phyloP scores from a whole-genome alignment of 2,113 vertebrate species.

The Daubentonia madagascariensis region DNA sequence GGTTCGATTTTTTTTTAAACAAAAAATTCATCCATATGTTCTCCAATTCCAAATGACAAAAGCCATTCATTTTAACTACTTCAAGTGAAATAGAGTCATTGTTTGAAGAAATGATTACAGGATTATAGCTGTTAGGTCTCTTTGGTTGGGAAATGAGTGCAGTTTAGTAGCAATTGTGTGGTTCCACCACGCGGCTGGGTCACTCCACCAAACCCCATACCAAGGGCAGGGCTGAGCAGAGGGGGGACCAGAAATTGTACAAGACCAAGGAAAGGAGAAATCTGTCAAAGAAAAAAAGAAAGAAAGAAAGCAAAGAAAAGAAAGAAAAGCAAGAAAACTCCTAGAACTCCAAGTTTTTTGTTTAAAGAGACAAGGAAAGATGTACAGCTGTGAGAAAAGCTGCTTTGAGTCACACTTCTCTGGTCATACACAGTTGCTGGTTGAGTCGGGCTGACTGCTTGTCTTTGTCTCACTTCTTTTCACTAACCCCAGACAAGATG shows the following conservation, averaged over 20 bases:
- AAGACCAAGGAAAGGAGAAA: not conserved
- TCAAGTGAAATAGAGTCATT: conserved; percentile 11
- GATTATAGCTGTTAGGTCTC: conserved; percentile 6
- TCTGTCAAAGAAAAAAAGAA: not conserved
- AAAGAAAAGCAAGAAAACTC: not conserved
- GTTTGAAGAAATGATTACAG: conserved; percentile 19
- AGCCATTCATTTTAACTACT: conserved; percentile 16
- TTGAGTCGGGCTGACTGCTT: not conserved
- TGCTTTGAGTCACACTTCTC: not conserved
- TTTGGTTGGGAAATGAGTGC: not conserved
- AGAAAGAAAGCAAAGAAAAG: not conserved
- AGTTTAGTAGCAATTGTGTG: not conserved
- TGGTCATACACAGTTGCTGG: not conserved
- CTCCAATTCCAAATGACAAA: conserved; percentile 35
- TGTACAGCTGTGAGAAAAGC: not conserved
- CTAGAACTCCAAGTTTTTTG: not conserved
- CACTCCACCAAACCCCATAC: not conserved
- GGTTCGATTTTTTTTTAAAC: not conserved
- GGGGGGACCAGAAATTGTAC: not conserved
- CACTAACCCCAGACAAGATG: not conserved
- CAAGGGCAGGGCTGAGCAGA: not conserved
- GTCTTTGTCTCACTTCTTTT: not conserved
- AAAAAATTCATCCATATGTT: conserved; percentile 8
- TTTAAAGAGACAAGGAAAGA: not conserved
- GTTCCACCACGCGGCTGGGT: not conserved